Percentiles rank a stretch among this genome's conserved stretches.
These are phyloP conservation scores for Prunella fulvescens DNA, from an alignment of 2,113 vertebrate genomes.

Conservation along the genomic window DNA sequence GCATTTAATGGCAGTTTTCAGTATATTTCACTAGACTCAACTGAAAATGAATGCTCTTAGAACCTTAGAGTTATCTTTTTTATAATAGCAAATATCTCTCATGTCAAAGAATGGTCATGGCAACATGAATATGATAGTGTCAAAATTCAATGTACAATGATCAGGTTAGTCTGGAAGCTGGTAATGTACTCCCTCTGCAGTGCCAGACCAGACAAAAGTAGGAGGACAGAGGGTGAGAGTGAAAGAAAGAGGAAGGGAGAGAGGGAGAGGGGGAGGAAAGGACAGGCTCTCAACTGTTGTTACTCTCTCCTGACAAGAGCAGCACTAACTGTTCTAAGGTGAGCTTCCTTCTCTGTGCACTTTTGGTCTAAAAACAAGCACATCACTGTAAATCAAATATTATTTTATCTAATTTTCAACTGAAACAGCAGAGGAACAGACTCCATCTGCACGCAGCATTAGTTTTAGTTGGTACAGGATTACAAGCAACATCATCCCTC, in stretches of 20 bases:
- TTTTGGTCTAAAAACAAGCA: background rate
- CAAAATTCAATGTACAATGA: background rate
- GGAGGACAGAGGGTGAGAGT: background rate
- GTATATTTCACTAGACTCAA: background rate
- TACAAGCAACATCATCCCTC: background rate
- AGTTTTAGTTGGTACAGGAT: background rate
- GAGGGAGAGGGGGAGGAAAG: accelerated
- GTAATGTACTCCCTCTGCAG: background rate
- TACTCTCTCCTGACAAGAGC: background rate
- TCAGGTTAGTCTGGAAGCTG: background rate
- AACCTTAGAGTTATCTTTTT: background rate
- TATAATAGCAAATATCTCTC: background rate
- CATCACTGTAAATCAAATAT: background rate
- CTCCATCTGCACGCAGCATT: background rate
- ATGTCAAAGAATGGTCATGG: background rate
- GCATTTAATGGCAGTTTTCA: background rate
- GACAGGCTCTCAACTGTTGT: accelerated
- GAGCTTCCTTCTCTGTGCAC: background rate
- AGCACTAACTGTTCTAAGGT: background rate
- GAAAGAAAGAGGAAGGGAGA: background rate
- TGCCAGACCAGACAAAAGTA: background rate
- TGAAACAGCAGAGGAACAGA: background rate
- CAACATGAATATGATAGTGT: background rate
- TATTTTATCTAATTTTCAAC: background rate
- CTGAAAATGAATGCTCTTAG: background rate